These are phyloP conservation scores for Drosophila nebulosa DNA, from an alignment of 1,140 invertebrate genomes.

Conservation along the genomic window DNA sequence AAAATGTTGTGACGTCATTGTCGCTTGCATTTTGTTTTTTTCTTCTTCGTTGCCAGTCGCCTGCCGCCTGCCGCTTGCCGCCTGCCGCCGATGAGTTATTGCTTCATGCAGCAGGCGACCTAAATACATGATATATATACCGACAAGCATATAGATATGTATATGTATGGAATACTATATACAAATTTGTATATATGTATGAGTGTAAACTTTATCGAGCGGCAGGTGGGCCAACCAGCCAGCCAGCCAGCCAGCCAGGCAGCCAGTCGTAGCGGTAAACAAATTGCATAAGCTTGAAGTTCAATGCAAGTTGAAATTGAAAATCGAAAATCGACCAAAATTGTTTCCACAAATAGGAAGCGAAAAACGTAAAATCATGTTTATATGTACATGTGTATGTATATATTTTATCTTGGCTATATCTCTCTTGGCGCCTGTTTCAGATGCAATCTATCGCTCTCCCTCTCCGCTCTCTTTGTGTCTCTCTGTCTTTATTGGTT, in stretches of 20 bases:
- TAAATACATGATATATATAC: constrained; percentile 48
- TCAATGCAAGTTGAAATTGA: constrained; percentile 54
- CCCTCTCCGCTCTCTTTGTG: neutral
- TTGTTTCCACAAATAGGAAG: constrained; percentile 19
- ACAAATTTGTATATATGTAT: neutral
- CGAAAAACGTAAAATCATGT: neutral
- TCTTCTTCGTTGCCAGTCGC: constrained; percentile 9
- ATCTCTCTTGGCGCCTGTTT: neutral
- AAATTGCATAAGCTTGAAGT: constrained; percentile 61
- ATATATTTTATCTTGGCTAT: neutral
- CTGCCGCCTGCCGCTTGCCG: constrained; percentile 43
- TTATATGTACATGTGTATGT: neutral
- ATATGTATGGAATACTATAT: neutral
- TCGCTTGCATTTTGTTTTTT: constrained; percentile 38
- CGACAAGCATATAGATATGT: neutral
- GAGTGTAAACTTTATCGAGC: constrained; percentile 47
- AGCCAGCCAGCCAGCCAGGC: no score
- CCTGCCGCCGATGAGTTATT: constrained; percentile 32
- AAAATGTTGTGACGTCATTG: constrained; percentile 64
- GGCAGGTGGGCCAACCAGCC: constrained; percentile 29
- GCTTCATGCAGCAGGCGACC: constrained; percentile 48
- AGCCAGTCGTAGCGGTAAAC: neutral
- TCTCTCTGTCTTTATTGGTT: neutral
- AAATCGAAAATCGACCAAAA: constrained; percentile 29
- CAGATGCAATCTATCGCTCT: neutral